Evolutionary conservation across 2,113 vertebrate species (phyloP).

Genomic region (Parus major): DNA sequence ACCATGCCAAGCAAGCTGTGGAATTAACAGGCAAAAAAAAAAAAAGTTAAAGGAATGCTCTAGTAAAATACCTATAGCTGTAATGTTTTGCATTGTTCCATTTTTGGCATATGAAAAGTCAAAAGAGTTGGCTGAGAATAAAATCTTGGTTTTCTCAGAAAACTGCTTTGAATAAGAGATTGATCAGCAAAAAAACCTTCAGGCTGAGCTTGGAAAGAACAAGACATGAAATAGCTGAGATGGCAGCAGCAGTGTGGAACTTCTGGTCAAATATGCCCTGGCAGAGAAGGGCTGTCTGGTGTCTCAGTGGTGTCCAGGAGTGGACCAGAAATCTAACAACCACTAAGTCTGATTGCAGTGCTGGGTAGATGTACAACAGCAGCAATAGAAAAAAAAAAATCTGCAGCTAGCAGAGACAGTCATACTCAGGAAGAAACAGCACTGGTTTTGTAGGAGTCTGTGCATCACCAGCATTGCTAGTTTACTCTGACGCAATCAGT

Average conservation of each 20-base stretch:
- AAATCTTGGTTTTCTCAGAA: neutral
- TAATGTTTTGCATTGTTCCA: neutral
- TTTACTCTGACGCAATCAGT: neutral
- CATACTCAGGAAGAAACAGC: neutral
- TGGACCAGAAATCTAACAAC: neutral
- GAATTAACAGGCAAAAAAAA: neutral
- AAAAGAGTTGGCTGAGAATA: neutral
- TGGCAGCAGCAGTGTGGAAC: neutral
- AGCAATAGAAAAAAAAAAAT: neutral
- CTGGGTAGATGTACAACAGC: neutral
- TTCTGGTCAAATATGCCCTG: neutral
- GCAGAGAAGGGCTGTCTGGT: neutral
- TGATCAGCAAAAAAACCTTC: neutral
- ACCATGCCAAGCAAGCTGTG: neutral
- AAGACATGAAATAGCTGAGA: neutral
- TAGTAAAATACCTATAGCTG: fast-evolving
- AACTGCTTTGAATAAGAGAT: neutral
- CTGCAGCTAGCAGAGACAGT: neutral
- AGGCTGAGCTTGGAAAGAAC: neutral
- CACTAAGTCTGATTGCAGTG: neutral
- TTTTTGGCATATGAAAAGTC: neutral
- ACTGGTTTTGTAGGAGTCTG: neutral
- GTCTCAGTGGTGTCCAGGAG: neutral
- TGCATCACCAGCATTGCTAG: neutral
- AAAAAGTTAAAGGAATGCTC: neutral